Percentiles rank a stretch among this genome's conserved stretches.
Conservation (phyloP, 2,888 invertebrate genomes). For the Cheilosia soror region DNA sequence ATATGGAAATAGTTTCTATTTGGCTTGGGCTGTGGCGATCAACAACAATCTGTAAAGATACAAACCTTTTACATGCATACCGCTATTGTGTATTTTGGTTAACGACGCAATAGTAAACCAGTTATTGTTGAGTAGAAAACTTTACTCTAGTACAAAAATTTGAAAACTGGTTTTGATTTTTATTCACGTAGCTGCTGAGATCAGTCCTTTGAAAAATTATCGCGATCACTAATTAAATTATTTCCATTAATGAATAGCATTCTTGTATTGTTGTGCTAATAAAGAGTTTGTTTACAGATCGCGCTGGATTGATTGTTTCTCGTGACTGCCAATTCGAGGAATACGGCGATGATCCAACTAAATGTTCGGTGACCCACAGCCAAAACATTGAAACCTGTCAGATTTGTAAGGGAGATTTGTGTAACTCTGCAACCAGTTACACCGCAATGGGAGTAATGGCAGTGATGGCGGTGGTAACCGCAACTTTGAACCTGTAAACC, state of each 20-base stretch:
- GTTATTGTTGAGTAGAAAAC: constrained; percentile 21
- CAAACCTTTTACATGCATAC: background rate
- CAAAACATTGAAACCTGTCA: constrained; percentile 84
- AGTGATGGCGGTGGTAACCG: constrained; percentile 78
- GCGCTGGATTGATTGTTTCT: constrained; percentile 81
- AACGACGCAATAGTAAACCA: constrained; percentile 50
- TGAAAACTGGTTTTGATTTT: constrained; percentile 14
- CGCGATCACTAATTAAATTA: constrained; percentile 2
- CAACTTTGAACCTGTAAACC: constrained; percentile 78
- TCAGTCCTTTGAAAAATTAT: background rate
- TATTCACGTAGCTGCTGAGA: background rate
- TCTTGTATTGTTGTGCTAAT: constrained; percentile 6
- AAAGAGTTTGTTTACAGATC: constrained; percentile 76
- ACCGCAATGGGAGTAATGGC: constrained; percentile 78
- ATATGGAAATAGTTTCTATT: constrained; percentile 10
- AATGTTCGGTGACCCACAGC: constrained; percentile 81
- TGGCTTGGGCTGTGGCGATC: constrained; percentile 35
- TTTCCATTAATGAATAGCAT: background rate
- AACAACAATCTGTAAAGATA: background rate
- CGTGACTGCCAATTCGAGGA: constrained; percentile 82
- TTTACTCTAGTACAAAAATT: background rate
- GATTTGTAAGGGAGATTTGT: constrained; percentile 88
- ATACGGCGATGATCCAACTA: constrained; percentile 80
- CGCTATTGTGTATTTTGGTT: background rate
- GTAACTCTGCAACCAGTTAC: constrained; percentile 84